A percentile compares a stretch with the other conserved stretches of the same genome.
Evolutionary conservation across 2,888 invertebrate species (phyloP).

Genomic region (Oeneis ivallda): DNA sequence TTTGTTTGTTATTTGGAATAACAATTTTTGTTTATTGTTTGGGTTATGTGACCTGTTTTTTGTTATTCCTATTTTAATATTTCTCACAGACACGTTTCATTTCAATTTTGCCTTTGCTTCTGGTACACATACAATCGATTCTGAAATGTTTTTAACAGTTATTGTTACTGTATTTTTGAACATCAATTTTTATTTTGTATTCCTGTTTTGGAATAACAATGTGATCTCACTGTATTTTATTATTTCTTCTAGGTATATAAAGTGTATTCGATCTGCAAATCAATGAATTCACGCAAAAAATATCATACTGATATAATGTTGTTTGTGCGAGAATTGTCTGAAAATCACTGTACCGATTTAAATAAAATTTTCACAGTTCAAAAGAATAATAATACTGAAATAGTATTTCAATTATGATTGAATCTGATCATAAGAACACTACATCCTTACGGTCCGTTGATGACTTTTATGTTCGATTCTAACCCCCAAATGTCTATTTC

Average conservation of each 20-base stretch:
- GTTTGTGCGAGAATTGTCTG: too few species aligned
- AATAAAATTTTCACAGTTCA: too few species aligned
- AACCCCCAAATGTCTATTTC: too few species aligned
- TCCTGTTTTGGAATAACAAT: not conserved
- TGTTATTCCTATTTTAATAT: not conserved
- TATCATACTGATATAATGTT: too few species aligned
- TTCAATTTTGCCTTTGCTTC: not conserved
- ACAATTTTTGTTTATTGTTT: constrained; percentile 15
- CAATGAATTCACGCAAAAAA: too few species aligned
- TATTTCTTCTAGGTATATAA: not conserved
- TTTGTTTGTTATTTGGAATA: constrained; percentile 7
- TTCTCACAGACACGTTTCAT: constrained; percentile 2
- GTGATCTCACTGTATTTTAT: not conserved
- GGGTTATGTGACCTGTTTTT: constrained; percentile 9
- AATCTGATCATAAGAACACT: too few species aligned
- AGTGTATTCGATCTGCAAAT: too few species aligned
- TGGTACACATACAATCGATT: not conserved
- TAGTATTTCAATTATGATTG: too few species aligned
- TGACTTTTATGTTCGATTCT: too few species aligned
- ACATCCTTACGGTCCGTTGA: too few species aligned
- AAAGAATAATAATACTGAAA: too few species aligned
- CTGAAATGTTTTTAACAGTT: constrained; percentile 3
- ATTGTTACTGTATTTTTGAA: not conserved
- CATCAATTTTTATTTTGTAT: constrained; percentile 3
- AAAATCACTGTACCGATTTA: too few species aligned